Base-by-base conservation (phyloP, 2,113 vertebrate genomes). In the Rhabdomys dilectus region DNA sequence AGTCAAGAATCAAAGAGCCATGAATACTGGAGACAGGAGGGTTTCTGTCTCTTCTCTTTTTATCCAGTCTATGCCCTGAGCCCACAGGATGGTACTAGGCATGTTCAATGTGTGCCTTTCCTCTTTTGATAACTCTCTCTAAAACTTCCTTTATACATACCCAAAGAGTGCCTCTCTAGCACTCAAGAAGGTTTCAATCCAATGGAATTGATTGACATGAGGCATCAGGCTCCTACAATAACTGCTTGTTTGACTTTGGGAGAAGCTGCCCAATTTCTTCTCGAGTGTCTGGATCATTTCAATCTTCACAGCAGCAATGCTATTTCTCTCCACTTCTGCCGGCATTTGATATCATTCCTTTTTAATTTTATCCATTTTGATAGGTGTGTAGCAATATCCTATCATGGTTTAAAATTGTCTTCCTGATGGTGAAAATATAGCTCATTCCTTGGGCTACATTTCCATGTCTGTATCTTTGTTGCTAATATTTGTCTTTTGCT, bases 201-300 rank as follows among this genome's bases (percentile, higher is more conserved):
- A 26, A 21, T 26, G 34, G 24, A 56, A 13, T 88, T 88, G 66
- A 26, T 72, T 72, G 36, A 56, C 53, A 70, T 56, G 48, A 88
- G 48, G 34, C 36, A 26, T 39, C n/a, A 26, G 26, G 34, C 2
- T 82, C 58, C 19, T 66, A 42, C 12, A 45, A 31, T 62, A 89
- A 73, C 81, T 91, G 29, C 15, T 51, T 60, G 9, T 72, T 91
- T 93, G 56, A 94, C 73, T 93, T 97, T 21, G 10, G 77, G 72
- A 85, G 80, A 94, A 92, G 56, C 0, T 70, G 2, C 34, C 31
- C 21, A 68, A 39, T 73, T 60, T 4, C 70, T 95, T 89, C 60
- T 88, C 51, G 51, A 64, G 60, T 85, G 26, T 3, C 29, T 4
- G 0, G 22, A 73, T 22, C 29, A 88, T 70, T 82, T 90, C 58